Evolutionary conservation across 1,140 invertebrate species (phyloP), one percentile per base, ranked within the genome.

Genomic region (Drosophila burlai): DNA sequence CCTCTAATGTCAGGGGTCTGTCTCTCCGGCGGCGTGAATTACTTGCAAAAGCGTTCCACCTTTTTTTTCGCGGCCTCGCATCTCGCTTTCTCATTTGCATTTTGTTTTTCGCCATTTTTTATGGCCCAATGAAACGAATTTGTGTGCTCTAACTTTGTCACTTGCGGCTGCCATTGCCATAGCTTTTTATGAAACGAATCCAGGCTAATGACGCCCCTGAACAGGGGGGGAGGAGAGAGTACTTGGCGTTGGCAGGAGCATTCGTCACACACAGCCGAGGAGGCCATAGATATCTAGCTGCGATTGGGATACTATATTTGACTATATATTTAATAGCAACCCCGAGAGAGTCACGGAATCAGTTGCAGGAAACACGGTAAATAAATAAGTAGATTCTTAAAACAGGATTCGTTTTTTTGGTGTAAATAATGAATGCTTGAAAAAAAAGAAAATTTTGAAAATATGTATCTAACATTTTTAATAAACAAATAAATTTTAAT

Each of bases 91-190:
- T 91, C 77, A 85, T 91, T 89, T 89, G 85, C 85, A 90, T 89
- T 91, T 85, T 77, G 75, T 76, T 81, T 57, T 79, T 67, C 59
- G 55, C 76, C 40, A 69, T 57, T 80, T 85, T 90, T 89, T 81
- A 89, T 90, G 79, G 64, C 60, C 75, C 71, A 81, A 85, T 89
- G 85, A 89, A 89, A 89, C 85, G 85, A 89, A 89, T 89, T 80
- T 66, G 13, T 40, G 34, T 71, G 64, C 71, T 86, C 45, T 83
- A 76, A 82, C 75, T 86, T 83, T 86, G 75, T 61, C 77, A 83
- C 76, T 83, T 81, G 78, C 64, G 82, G 83, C 69, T 66, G 71
- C 60, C 76, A 66, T 59, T 46, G 54, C 59, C 58, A 76, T 64
- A 65, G 84, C 40, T 73, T 90, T 90, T 89, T 87, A 90, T 69